Evolutionary conservation across 37 sponge, comb jelly and placozoan species (phyloP).

Genomic region (Chondrosia reniformis): DNA sequence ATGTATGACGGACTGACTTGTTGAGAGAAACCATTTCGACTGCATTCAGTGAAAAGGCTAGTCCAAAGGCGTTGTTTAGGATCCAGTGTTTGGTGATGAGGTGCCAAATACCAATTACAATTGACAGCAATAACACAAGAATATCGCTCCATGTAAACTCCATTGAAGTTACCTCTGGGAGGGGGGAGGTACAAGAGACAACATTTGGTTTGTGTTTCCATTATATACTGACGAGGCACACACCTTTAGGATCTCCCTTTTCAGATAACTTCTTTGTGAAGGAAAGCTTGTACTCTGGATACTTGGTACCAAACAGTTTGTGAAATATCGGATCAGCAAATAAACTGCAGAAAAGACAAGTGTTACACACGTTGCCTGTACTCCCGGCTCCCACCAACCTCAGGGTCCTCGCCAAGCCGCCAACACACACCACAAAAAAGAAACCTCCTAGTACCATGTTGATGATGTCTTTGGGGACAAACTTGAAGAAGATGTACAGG

Average conservation of each 20-base stretch:
- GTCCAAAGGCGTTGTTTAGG: conserved; percentile 90
- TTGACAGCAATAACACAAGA: conserved; percentile 29
- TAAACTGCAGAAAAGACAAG: background rate
- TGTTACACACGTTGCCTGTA: conserved; percentile 4
- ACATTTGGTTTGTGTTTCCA: background rate
- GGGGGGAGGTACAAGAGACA: too few species aligned
- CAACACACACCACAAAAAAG: conserved; percentile 67
- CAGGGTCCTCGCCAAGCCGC: conserved; percentile 45
- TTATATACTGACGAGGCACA: background rate
- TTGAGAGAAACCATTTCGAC: conserved; percentile 92
- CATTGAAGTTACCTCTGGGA: background rate
- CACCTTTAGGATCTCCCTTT: background rate
- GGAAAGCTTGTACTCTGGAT: conserved; percentile 15
- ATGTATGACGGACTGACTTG: conserved; percentile 53
- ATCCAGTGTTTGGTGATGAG: conserved; percentile 88
- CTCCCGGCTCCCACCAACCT: conserved; percentile 36
- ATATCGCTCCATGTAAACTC: conserved; percentile 27
- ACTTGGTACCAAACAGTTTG: conserved; percentile 2
- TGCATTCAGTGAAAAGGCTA: conserved; percentile 91
- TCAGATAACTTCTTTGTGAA: background rate
- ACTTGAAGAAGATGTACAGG: conserved; percentile 94
- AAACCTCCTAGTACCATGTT: conserved; percentile 58
- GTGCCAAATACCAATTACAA: conserved; percentile 58
- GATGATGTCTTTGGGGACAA: conserved; percentile 74
- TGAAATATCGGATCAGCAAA: background rate